Conservation (phyloP, 1,140 invertebrate genomes). For the Diachasmimorpha longicaudata region DNA sequence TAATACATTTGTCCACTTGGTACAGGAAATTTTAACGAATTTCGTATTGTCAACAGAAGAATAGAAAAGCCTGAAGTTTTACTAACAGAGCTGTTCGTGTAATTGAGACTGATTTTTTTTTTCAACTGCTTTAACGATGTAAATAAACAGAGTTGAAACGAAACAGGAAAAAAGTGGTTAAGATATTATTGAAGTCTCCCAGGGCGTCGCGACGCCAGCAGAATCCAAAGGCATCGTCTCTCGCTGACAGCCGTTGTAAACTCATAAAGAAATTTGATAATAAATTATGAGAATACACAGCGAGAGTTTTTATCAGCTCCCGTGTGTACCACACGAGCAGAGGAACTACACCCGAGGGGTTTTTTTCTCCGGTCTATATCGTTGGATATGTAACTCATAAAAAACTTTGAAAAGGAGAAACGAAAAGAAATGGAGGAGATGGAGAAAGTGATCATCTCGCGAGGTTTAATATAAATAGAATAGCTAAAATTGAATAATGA, state of each 20-base stretch:
- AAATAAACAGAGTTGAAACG: not conserved
- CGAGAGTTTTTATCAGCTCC: conserved; percentile 47
- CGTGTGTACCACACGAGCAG: conserved; percentile 21
- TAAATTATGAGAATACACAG: conserved; percentile 47
- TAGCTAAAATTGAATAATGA: too few species aligned
- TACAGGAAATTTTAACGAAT: too few species aligned
- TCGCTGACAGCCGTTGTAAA: conserved; percentile 56
- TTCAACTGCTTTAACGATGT: not conserved
- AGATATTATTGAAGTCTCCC: conserved; percentile 40
- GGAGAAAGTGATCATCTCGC: conserved; percentile 4
- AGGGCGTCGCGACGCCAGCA: conserved; percentile 6
- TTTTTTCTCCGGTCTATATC: conserved; percentile 32
- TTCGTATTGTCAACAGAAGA: too few species aligned
- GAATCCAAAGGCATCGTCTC: not conserved
- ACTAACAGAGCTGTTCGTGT: too few species aligned
- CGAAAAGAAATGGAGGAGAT: conserved; percentile 19
- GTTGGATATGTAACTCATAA: conserved; percentile 52
- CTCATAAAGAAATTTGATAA: conserved; percentile 62
- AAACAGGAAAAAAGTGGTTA: not conserved
- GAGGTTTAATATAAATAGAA: not conserved
- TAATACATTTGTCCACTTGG: too few species aligned
- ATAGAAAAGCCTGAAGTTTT: too few species aligned
- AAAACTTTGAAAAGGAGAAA: conserved; percentile 15
- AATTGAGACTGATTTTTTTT: too few species aligned
- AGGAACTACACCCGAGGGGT: conserved; percentile 16